Evolutionary conservation across 92 coral and sea anemone species (phyloP), one percentile per base, ranked within the genome.

Genomic region (Heliopora coerulea): DNA sequence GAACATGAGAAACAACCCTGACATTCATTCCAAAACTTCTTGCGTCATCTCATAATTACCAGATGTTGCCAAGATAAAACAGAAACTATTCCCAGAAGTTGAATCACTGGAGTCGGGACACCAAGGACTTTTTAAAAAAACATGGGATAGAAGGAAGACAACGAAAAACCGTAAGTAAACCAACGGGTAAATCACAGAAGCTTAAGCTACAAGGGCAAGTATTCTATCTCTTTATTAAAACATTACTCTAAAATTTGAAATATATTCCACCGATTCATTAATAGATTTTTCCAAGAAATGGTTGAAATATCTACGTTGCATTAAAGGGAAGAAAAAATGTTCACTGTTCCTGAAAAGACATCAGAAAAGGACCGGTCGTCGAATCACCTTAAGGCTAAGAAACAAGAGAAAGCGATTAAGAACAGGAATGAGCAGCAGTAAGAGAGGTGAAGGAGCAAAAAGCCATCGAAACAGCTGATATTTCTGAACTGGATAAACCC

Each of bases 281-380:
- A 54, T 42, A 65, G 72, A 65, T 65, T 19, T 42, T 65, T 42
- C 54, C 49, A 65, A 65, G 48, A 39, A 42, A 23, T 33, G 35
- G 72, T 39, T 25, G 39, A 44, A 25, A 29, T 67, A 67, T 25
- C 48, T 54, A 41, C 59, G 26, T 26, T 67, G 74, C 41, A 25
- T 33, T 35, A 54, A 49, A 0, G 27, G 33, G 2, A 67, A 48
- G 25, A 49, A 44, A 26, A 3, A 67, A 49, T 67, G 74, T 49
- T 44, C 58, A 0, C 13, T 67, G 20, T 10, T 67, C 10, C 74
- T 46, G 13, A 49, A 25, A 17, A 67, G 54, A 44, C 59, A 67
- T 48, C 8, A 10, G 0, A 48, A 37, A 13, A 31, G n/a, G n/a
- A n/a, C n/a, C n/a, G n/a, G 13, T 1, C 56, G 40, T 1, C 29